Evolutionary conservation across 2,888 invertebrate species (phyloP), one percentile per base, ranked within the genome.

Genomic region (Neoscelio sp.): DNA sequence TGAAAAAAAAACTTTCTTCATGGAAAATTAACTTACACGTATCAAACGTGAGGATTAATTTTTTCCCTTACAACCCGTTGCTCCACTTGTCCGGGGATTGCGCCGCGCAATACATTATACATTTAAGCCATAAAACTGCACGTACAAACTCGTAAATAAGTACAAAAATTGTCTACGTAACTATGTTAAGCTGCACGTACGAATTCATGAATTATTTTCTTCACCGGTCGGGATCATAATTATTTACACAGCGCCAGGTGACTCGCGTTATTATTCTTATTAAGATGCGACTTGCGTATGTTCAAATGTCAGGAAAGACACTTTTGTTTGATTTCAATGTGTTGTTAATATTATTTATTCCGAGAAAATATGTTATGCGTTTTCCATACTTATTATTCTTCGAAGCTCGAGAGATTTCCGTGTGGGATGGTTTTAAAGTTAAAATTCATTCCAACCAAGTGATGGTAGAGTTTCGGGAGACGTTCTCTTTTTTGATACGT

Each of bases 101-200:
- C 42, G 23, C 17, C 30, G 44, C 38, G 62, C 35, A 33, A 73
- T 73, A 64, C 64, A 73, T 73, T 73, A 64, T 64, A 56, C 74
- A 74, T 74, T 56, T 73, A n/a, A 46, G 17, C 54, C 54, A 30
- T 73, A 73, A 64, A 73, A 71, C 15, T 30, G 30, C 10, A 44
- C 71, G 54, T 62, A 71, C 44, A 71, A 35, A 60, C 60, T 60
- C 50, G 33, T 54, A 60, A 52, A 60, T 62, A 62, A 46, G 50
- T 38, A 23, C 42, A 60, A 50, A 60, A 70, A 70, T 54, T 38
- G 46, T 56, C 35, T 15, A 7, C 17, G 35, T 35, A 68, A 68
- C 35, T 18, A 46, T 46, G 46, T 56, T 54, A 68, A 44, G 46
- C 26, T 33, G 35, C 62, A 13, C 38, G 48, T 15, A 33, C 23